These are phyloP conservation scores for Tipula helvola DNA, from an alignment of 2,888 invertebrate species.

Conservation along the genomic window DNA sequence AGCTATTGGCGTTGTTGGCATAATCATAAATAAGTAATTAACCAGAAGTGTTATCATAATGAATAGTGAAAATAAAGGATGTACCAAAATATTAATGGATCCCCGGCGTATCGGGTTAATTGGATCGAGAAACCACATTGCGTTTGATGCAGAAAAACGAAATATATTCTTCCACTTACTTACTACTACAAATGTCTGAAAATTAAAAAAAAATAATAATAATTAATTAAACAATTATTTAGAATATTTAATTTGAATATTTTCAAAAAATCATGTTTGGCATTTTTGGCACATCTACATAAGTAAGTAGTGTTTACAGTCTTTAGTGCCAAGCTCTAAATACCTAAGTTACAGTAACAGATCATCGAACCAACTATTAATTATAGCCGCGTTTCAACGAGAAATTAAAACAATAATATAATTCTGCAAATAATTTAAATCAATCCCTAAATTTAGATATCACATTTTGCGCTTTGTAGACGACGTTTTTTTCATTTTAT, in stretches of 20 bases:
- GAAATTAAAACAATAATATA: too few species aligned
- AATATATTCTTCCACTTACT: slow-evolving; percentile 98
- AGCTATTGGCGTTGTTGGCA: slow-evolving; percentile 85
- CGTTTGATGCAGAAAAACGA: slow-evolving; percentile 95
- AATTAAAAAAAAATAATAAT: slow-evolving; percentile 23
- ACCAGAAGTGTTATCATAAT: slow-evolving; percentile 97
- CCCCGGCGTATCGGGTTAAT: slow-evolving; percentile 96
- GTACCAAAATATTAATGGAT: slow-evolving; percentile 95
- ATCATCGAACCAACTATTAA: too few species aligned
- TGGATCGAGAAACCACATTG: slow-evolving; percentile 90
- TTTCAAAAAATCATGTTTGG: not conserved
- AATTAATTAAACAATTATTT: not conserved
- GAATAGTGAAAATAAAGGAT: slow-evolving; percentile 95
- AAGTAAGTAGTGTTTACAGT: too few species aligned
- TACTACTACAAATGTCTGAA: slow-evolving; percentile 96
- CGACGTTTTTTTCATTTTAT: too few species aligned
- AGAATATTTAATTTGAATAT: not conserved
- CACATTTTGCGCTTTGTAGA: too few species aligned
- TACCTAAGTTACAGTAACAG: too few species aligned
- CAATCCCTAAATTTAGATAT: too few species aligned
- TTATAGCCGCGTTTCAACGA: too few species aligned
- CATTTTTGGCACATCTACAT: not conserved
- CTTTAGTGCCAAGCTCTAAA: too few species aligned
- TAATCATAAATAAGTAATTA: slow-evolving; percentile 99
- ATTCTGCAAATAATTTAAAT: too few species aligned